Conservation (phyloP, 2,888 invertebrate genomes). For the Pseudococcus jackbeardsleyi region DNA sequence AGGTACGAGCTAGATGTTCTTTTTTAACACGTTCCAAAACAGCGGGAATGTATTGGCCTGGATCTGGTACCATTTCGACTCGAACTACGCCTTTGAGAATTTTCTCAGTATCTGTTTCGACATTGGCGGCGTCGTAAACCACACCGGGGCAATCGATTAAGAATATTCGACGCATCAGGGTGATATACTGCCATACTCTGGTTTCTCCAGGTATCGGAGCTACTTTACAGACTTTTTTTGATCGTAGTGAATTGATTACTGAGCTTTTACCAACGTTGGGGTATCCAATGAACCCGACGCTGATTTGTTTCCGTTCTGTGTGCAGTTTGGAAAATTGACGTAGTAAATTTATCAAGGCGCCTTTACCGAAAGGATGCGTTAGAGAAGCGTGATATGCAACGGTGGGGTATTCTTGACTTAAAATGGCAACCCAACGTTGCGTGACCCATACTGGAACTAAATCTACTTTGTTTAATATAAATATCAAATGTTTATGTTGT, state of each 20-base stretch:
- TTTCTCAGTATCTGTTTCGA: constrained; percentile 94
- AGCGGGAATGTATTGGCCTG: constrained; percentile 92
- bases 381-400: constrained; percentile 99
- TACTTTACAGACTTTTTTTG: constrained; percentile 98
- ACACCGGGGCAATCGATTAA: constrained; percentile 99
- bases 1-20: constrained; percentile 92
- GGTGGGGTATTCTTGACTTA: constrained; percentile 96
- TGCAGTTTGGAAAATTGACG: constrained; percentile 97
- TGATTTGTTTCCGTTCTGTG: constrained; percentile 97
- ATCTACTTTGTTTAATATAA: constrained; percentile 96
- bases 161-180: constrained; percentile 96
- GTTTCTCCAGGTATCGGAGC: constrained; percentile 99
- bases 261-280: constrained; percentile 99
- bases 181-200: constrained; percentile 99
- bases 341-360: constrained; percentile 93
- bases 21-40: constrained; percentile 88
- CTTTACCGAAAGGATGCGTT: constrained; percentile 98
- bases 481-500: constrained; percentile 96
- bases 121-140: constrained; percentile 96
- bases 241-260: constrained; percentile 94
- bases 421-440: constrained; percentile 95
- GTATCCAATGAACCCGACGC: constrained; percentile 98
- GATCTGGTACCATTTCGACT: constrained; percentile 92
- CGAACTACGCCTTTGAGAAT: constrained; percentile 98
- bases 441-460: constrained; percentile 98